phyloP scores from a whole-genome alignment of 2,888 invertebrate species.

The Lycia hirtaria region DNA sequence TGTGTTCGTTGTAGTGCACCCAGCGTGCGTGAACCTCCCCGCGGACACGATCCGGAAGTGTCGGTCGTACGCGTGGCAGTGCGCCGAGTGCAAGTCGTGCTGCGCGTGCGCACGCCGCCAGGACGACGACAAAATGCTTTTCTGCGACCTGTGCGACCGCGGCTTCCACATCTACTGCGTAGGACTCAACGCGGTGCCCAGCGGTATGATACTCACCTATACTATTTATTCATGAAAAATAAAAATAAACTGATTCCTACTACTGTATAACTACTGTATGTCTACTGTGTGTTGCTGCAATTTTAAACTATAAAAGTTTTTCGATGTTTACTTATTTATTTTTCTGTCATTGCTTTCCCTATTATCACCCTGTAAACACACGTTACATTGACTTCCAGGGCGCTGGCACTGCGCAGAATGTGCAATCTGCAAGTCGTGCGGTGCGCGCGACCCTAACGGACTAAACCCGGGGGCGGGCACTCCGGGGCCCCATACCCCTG shows the following conservation, averaged over 20 bases:
- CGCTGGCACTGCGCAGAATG: conserved; percentile 96
- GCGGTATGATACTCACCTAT: too few species aligned
- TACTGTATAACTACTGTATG: too few species aligned
- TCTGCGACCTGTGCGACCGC: conserved; percentile 97
- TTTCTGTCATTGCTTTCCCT: too few species aligned
- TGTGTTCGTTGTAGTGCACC: conserved; percentile 87
- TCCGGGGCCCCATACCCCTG: conserved; percentile 16
- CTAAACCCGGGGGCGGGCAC: conserved; percentile 33
- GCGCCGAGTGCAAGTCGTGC: conserved; percentile 96
- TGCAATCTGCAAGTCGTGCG: conserved; percentile 88
- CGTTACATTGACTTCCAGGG: conserved; percentile 62
- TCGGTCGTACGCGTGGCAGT: conserved; percentile 96
- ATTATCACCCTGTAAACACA: too few species aligned
- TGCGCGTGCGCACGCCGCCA: conserved; percentile 92
- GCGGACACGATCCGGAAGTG: conserved; percentile 93
- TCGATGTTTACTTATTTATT: too few species aligned
- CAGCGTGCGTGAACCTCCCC: conserved; percentile 94
- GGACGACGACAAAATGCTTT: conserved; percentile 96
- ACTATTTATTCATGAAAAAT: too few species aligned
- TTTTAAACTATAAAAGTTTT: too few species aligned
- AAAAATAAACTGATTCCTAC: too few species aligned
- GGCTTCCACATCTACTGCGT: conserved; percentile 98
- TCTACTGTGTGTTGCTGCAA: too few species aligned
- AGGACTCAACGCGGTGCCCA: conserved; percentile 89
- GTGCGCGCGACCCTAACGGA: conserved; percentile 80